Evolutionary conservation across 2,888 invertebrate species (phyloP), one percentile per base, ranked within the genome.

Genomic region (Rhagonycha lutea): DNA sequence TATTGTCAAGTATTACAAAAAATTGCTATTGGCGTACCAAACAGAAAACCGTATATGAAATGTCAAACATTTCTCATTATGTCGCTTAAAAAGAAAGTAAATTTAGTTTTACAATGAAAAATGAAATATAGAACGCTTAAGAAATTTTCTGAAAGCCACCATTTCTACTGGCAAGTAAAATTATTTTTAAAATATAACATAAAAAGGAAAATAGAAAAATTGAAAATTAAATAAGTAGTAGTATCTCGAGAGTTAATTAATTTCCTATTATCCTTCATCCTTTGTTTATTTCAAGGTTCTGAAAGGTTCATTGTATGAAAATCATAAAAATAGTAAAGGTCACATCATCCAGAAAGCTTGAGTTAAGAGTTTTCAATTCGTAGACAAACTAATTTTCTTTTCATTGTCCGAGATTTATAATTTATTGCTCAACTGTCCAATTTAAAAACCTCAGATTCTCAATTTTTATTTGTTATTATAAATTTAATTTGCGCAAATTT

Each of bases 341-440:
- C 47, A n/a, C 47, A 47, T 47, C 47, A 47, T 47, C 47, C 47
- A 47, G 47, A 47, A 47, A 47, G n/a, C n/a, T 47, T 24, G 26
- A 26, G 29, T 18, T 61, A 14, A 26, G 61, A 28, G 65, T 68
- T 76, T 65, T 61, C 70, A 67, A 73, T 32, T 68, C 76, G 29
- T 29, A 26, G 76, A 67, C 72, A 75, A 70, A 47, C 69, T 76
- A 65, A 70, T 76, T 76, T 76, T 73, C 72, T 70, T 72, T 69
- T 65, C 47, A n/a, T 47, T 47, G 47, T 62, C 69, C 7, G 18
- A 69, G 73, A 70, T 69, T 74, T 71, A 74, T 74, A 74, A 74
- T 74, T 70, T 74, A 74, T 74, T 32, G 74, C 71, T 61, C 8
- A 11, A 29, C 71, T 71, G 68, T 32, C 71, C 74, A 74, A 74